Evolutionary conservation across 2,113 vertebrate species (phyloP), one percentile per base, ranked within the genome.

Genomic region (Pipra filicauda): DNA sequence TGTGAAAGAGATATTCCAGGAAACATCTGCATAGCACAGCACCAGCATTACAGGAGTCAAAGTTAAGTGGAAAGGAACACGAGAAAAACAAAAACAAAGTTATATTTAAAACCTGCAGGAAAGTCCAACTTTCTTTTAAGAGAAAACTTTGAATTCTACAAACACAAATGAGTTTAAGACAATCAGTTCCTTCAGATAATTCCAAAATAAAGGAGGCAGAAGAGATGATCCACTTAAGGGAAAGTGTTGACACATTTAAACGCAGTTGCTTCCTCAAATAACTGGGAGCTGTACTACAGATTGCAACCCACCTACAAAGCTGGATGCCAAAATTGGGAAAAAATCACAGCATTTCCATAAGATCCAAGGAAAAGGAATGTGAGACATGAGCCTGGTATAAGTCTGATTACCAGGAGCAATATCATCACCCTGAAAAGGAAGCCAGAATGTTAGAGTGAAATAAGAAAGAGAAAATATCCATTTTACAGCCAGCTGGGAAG

Each of bases 181-280:
- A 73, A 65, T 82, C 16, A 46, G 39, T 64, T 88, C 6, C 46
- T 92, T 80, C 62, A n/a, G 78, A 35, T 39, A 52, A 13, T 10
- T 75, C 80, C 44, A 59, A 86, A 19, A 46, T 28, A 5, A 78
- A 72, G 81, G 51, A 93, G 80, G 44, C 61, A 88, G 65, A 26
- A 52, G 74, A 31, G 27, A 78, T 91, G 93, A 95, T 72, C 70
- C 66, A 75, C 62, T 85, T 59, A 1, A 69, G 39, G 30, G 71
- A 69, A 96, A 66, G 92, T 73, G 93, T 88, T 96, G 90, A 93
- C 88, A 93, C 52, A 48, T 94, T 61, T 65, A 82, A 59, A 85
- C 0, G 6, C 77, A 95, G 64, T 65, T 72, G 48, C 71, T 95
- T 95, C 95, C 92, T 93, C 88, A 95, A 82, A 95, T 96, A 97